Evolutionary conservation across 2,888 invertebrate species (phyloP).

Genomic region (Caenorhabditis uteleia): DNA sequence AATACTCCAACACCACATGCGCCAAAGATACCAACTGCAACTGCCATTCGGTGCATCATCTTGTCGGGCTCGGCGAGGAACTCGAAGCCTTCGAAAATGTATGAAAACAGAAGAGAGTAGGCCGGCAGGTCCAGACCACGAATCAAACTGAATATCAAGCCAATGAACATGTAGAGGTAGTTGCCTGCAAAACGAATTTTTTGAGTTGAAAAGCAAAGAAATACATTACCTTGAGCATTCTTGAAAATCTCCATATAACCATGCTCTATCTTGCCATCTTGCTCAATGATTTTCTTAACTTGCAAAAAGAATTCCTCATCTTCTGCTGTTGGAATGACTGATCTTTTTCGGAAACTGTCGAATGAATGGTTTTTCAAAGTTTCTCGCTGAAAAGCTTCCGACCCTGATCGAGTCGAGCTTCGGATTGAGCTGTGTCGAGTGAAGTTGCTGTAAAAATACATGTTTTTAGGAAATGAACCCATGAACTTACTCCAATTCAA

Average conservation of each 20-base stretch:
- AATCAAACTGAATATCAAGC: slow-evolving; percentile 57
- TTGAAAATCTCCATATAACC: slow-evolving; percentile 37
- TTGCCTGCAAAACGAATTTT: slow-evolving; percentile 9
- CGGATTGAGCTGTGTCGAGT: too few species aligned
- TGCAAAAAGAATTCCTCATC: slow-evolving; percentile 43
- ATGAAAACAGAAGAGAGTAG: slow-evolving; percentile 69
- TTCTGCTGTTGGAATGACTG: slow-evolving; percentile 21
- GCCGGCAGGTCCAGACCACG: slow-evolving; percentile 71
- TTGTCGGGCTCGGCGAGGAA: slow-evolving; percentile 7
- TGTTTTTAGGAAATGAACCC: background rate
- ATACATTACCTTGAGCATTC: slow-evolving; percentile 24
- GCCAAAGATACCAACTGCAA: slow-evolving; percentile 12
- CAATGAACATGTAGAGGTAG: slow-evolving; percentile 40
- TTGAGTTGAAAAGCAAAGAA: slow-evolving; percentile 1
- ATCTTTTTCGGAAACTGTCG: too few species aligned
- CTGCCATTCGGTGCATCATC: slow-evolving; percentile 24
- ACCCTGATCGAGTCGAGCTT: too few species aligned
- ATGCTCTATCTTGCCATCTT: slow-evolving; percentile 29
- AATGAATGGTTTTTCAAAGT: slow-evolving; percentile 13
- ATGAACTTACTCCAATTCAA: slow-evolving; percentile 24
- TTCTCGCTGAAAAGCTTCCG: too few species aligned
- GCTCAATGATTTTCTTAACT: slow-evolving; percentile 35
- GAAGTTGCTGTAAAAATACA: slow-evolving; percentile 6
- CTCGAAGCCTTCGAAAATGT: slow-evolving; percentile 36
- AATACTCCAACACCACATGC: slow-evolving; percentile 26